Conservation (phyloP, 2,888 invertebrate genomes). For the Diarsia brunnea region DNA sequence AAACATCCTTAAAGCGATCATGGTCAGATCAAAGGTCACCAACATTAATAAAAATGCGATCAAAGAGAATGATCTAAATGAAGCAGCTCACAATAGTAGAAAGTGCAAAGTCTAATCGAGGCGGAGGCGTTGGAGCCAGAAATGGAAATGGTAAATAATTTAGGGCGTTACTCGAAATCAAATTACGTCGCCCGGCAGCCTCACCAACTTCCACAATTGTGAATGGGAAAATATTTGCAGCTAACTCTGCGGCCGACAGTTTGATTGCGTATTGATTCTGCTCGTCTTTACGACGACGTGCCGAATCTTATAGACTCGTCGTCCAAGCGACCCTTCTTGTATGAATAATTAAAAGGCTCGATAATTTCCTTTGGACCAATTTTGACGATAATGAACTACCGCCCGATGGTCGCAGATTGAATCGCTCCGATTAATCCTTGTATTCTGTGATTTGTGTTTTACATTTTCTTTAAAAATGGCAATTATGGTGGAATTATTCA, state of each 20-base stretch:
- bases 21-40: conserved; percentile 29
- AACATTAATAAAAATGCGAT: conserved; percentile 42
- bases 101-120: conserved; percentile 57
- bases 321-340: conserved; percentile 34
- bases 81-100: conserved; percentile 48
- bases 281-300: conserved; percentile 62
- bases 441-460: conserved; percentile 15
- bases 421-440: conserved; percentile 1
- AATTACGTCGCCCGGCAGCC: conserved; percentile 65
- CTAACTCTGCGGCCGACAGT: conserved; percentile 77
- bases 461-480: not conserved
- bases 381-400: conserved; percentile 39
- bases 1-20: conserved; percentile 10
- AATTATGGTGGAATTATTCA: not conserved
- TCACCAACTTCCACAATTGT: conserved; percentile 69
- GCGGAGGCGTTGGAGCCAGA: conserved; percentile 59
- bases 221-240: conserved; percentile 79
- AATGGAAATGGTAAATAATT: conserved; percentile 74
- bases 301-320: conserved; percentile 41
- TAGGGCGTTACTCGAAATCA: conserved; percentile 75
- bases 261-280: conserved; percentile 82
- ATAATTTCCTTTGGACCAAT: conserved; percentile 40
- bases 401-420: conserved; percentile 9
- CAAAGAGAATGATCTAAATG: conserved; percentile 41
- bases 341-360: conserved; percentile 58